Base-by-base conservation (phyloP, 2,888 invertebrate species). In the Pheosia gnoma region DNA sequence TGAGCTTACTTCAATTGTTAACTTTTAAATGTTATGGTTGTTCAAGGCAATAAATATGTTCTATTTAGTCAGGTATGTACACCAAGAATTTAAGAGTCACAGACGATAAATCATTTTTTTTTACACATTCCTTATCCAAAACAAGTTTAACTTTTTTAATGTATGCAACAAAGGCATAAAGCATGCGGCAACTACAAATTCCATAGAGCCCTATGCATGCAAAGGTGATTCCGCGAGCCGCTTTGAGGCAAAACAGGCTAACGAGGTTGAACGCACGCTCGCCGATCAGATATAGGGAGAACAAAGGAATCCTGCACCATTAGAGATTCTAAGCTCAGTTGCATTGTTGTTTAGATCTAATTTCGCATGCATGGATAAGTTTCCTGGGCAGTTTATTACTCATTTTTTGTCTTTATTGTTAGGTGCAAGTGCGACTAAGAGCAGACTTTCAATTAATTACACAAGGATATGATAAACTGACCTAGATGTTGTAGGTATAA, bases 201-300 rank as follows among this genome's bases (percentile, higher is more conserved):
- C 66, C 63, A 59, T 63, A 70, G 65, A 70, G 63, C 62, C 65
- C 54, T 43, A 63, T 62, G 66, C 66, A 75, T 71, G 74, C 74
- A 70, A 79, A 77, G 62, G 65, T 65, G 60, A 76, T 87, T 89
- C 89, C 88, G 85, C 81, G 80, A 83, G 83, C 88, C 88, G 76
- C 81, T 82, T 86, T 85, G 80, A 86, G 87, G 73, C 79, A 86
- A 86, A 87, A 85, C 86, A 65, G 71, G 80, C 76, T 68, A 62
- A 66, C 80, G 70, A 83, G 84, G 82, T 77, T 78, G 77, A 77
- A 74, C 65, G 72, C 66, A 71, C 75, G 71, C 66, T 74, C 72
- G 59, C 63, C 65, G 65, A 68, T 70, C 66, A 59, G 53, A 65
- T 59, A 38, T 59, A 47, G 61, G 67, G 65, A 70, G 78, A 78